A percentile compares a stretch with the other conserved stretches of the same genome.
phyloP scores from a whole-genome alignment of 2,888 invertebrate species.

The Anticlea derivata region DNA sequence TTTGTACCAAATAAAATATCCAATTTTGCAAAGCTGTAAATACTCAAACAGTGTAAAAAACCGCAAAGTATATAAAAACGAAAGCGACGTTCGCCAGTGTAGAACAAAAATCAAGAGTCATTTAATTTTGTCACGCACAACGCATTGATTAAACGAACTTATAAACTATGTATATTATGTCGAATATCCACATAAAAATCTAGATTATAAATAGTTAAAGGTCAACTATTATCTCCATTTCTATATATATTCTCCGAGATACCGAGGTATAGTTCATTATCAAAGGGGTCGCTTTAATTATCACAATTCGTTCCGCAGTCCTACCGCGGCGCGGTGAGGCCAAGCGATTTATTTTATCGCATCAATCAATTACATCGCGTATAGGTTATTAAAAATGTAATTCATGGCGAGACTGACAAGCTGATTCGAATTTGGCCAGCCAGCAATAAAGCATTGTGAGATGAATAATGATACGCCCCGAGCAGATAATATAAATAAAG shows the following conservation, averaged over 20 bases:
- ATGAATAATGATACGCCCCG: constrained; percentile 67
- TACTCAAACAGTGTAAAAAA: background rate
- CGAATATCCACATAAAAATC: background rate
- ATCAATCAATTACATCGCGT: constrained; percentile 72
- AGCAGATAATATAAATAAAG: constrained; percentile 75
- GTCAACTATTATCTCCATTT: background rate
- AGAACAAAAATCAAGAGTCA: no score
- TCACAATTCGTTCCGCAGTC: constrained; percentile 59
- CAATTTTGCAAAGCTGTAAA: background rate
- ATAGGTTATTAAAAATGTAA: constrained; percentile 69
- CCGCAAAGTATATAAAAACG: no score
- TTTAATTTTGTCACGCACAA: background rate
- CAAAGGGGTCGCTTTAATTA: constrained; percentile 48
- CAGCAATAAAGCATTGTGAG: constrained; percentile 68
- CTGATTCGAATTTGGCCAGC: constrained; percentile 48
- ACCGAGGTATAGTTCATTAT: constrained; percentile 23
- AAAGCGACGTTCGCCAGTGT: no score
- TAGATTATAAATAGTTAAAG: background rate
- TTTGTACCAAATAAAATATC: constrained; percentile 1
- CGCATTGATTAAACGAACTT: background rate
- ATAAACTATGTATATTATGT: background rate
- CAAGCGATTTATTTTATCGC: constrained; percentile 70
- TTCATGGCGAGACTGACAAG: constrained; percentile 54
- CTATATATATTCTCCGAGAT: constrained; percentile 8
- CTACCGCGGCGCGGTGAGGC: constrained; percentile 40